phyloP scores from a whole-genome alignment of 1,140 invertebrate genomes.

The Neodiprion virginianus region DNA sequence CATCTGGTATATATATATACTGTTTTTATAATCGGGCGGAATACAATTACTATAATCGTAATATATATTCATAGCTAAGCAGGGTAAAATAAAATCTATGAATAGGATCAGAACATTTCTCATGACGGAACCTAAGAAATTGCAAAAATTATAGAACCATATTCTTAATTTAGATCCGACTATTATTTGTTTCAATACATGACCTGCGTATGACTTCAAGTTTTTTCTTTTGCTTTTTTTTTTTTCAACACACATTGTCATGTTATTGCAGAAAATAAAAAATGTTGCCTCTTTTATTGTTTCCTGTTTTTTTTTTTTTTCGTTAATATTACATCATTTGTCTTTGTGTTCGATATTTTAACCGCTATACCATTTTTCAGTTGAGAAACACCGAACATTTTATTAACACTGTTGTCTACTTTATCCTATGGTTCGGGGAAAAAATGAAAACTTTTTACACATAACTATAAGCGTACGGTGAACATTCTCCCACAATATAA shows the following conservation, averaged over 20 bases:
- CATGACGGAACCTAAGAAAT: background rate
- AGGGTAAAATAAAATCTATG: background rate
- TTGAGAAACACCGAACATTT: constrained; percentile 46
- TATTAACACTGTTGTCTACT: constrained; percentile 38
- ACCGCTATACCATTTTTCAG: constrained; percentile 17
- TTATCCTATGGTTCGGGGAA: constrained; percentile 33
- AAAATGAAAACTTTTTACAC: background rate
- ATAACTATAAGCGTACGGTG: constrained; percentile 44
- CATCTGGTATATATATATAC: background rate
- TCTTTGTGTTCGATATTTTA: background rate
- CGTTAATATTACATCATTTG: background rate
- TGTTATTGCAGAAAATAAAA: background rate
- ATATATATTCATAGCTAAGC: background rate
- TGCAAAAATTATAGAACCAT: background rate
- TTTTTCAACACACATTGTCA: too few species aligned
- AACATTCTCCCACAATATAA: constrained; percentile 50
- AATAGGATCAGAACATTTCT: background rate
- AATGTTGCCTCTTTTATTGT: background rate
- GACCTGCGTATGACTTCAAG: background rate
- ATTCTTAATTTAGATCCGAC: too few species aligned
- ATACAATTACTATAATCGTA: background rate
- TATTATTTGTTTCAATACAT: too few species aligned
- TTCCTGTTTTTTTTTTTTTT: background rate
- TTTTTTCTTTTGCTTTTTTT: background rate
- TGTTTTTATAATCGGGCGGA: background rate